Percentiles rank a stretch among this genome's conserved stretches.
phyloP scores from a whole-genome alignment of 2,888 invertebrate species.

The Chalcosyrphus nemorum region DNA sequence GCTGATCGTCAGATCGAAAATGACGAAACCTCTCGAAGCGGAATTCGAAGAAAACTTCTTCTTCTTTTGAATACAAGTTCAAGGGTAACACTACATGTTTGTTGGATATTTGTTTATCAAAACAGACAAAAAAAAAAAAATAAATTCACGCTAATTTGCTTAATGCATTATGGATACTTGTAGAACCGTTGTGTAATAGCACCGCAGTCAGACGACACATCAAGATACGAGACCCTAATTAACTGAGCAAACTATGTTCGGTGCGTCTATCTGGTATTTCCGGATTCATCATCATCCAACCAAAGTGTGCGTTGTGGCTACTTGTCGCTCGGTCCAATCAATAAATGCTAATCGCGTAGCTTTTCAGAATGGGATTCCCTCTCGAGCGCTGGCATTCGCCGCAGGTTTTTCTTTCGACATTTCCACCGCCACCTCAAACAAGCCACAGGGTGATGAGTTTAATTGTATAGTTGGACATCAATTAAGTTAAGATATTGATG shows the following conservation, averaged over 20 bases:
- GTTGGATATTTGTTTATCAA: not conserved
- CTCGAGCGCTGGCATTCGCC: not conserved
- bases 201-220: not conserved
- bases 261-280: constrained; percentile 38
- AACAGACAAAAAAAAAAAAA: too few species aligned
- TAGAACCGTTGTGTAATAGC: constrained; percentile 9
- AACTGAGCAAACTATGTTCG: constrained; percentile 8
- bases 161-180: constrained; percentile 22
- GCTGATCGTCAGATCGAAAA: constrained; percentile 47
- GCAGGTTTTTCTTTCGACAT: too few species aligned
- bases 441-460: not conserved
- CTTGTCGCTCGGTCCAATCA: not conserved
- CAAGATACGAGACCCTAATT: not conserved
- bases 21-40: constrained; percentile 20
- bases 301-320: not conserved
- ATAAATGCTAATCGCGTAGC: constrained; percentile 35
- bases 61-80: constrained; percentile 65
- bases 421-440: too few species aligned
- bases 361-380: constrained; percentile 34
- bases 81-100: constrained; percentile 24
- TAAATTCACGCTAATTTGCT: constrained; percentile 22
- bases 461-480: not conserved
- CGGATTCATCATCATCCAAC: constrained; percentile 10
- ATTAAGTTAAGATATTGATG: constrained; percentile 1
- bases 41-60: constrained; percentile 39